These are phyloP conservation scores for Drosophila lacicola DNA, from an alignment of 2,888 invertebrate genomes.

Conservation along the genomic window DNA sequence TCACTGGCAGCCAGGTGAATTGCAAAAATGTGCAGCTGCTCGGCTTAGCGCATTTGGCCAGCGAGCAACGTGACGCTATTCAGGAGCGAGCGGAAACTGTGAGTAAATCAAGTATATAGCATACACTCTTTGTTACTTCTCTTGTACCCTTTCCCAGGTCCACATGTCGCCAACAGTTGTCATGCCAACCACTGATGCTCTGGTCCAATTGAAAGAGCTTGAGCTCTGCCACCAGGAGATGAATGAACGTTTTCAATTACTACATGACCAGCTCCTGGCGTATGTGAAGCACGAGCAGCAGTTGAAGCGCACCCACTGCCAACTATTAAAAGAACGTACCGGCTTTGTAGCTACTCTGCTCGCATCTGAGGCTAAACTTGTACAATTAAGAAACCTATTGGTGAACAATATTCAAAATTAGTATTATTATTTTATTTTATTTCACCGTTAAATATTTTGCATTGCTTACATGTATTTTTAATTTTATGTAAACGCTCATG, in stretches of 20 bases:
- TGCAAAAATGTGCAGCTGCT: conserved; percentile 35
- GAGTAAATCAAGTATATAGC: background rate
- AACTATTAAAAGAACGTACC: conserved; percentile 17
- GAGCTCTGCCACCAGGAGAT: conserved; percentile 21
- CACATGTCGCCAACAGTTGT: background rate
- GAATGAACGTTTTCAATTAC: conserved; percentile 19
- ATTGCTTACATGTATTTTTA: background rate
- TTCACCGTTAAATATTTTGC: background rate
- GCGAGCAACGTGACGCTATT: conserved; percentile 1
- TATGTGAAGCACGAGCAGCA: conserved; percentile 39
- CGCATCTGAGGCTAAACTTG: conserved; percentile 11
- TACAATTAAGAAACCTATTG: background rate
- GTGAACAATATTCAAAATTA: background rate
- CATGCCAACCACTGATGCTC: background rate
- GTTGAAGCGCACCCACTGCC: conserved; percentile 14
- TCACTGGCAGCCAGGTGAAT: conserved; percentile 25
- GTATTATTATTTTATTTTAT: background rate
- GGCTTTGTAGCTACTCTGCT: conserved; percentile 8
- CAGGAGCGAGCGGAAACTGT: conserved; percentile 8
- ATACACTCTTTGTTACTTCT: background rate
- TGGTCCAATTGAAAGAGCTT: background rate
- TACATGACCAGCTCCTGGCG: conserved; percentile 20
- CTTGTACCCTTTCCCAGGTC: background rate
- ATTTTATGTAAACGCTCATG: background rate
- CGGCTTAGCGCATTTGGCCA: conserved; percentile 33